Evolutionary conservation across 2,797 vertebrate species (phyloP).

Genomic region (Chaunax sp.): DNA sequence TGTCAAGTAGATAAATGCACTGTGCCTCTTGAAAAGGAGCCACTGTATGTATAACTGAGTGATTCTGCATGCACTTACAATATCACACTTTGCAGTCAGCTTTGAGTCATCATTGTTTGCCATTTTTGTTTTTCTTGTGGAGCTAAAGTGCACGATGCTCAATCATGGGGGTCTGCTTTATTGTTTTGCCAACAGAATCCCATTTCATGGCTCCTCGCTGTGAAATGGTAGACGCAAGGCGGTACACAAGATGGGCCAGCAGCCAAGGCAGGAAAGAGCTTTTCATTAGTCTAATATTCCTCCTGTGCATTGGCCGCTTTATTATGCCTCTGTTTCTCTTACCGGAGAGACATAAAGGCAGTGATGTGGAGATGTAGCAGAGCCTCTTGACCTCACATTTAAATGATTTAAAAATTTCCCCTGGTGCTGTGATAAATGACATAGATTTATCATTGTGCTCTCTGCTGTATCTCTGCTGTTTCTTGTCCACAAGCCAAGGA

Average conservation of each 20-base stretch:
- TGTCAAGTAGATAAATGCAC: constrained; percentile 8
- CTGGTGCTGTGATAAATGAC: constrained; percentile 44
- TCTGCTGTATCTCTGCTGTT: constrained; percentile 4
- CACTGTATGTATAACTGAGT: constrained; percentile 3
- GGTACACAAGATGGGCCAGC: constrained; percentile 61
- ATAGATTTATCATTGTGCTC: constrained; percentile 35
- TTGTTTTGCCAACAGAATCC: constrained; percentile 70
- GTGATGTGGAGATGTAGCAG: constrained; percentile 33
- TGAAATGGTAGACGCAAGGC: constrained; percentile 55
- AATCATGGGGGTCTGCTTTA: constrained; percentile 46
- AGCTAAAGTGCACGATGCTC: constrained; percentile 44
- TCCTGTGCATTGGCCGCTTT: constrained; percentile 71
- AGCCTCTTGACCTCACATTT: constrained; percentile 64
- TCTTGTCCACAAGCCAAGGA: constrained; percentile 36
- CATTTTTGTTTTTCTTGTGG: constrained; percentile 11
- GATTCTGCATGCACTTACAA: constrained; percentile 24
- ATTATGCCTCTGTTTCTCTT: constrained; percentile 61
- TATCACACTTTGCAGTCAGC: constrained; percentile 27
- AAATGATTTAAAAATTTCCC: constrained; percentile 64
- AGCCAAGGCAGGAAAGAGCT: constrained; percentile 74
- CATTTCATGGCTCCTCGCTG: constrained; percentile 57
- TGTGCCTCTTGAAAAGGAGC: constrained; percentile 14
- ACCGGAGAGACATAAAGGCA: constrained; percentile 38
- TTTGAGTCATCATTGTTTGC: constrained; percentile 45
- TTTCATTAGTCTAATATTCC: constrained; percentile 82